phyloP scores from a whole-genome alignment of 2,113 vertebrate species.

The Tretioscincus oriximinensis region DNA sequence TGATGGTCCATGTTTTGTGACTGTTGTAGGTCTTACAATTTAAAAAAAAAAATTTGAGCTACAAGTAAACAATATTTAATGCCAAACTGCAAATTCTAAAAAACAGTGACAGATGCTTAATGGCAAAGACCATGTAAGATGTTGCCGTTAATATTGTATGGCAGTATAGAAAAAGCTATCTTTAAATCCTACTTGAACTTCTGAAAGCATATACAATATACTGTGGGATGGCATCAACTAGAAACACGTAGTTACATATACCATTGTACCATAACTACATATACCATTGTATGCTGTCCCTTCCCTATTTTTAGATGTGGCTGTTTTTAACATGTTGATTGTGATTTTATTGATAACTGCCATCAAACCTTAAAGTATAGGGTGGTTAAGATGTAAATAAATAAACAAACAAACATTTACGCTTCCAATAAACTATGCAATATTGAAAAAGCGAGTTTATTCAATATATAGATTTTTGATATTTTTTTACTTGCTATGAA shows the following conservation, averaged over 20 bases:
- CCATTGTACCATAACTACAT: too few species aligned
- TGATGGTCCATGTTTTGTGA: not conserved
- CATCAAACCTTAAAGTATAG: too few species aligned
- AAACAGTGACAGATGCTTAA: conserved; percentile 57
- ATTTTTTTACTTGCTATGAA: not conserved
- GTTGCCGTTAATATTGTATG: conserved; percentile 52
- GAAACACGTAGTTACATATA: conserved; percentile 26
- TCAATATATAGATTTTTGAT: not conserved
- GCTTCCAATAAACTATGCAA: not conserved
- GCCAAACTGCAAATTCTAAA: conserved; percentile 41
- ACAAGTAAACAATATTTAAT: conserved; percentile 6
- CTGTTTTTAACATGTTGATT: too few species aligned
- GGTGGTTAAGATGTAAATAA: too few species aligned
- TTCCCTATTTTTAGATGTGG: too few species aligned
- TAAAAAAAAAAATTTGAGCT: conserved; percentile 29
- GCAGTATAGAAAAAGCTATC: conserved; percentile 41
- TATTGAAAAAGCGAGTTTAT: not conserved
- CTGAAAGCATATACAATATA: not conserved
- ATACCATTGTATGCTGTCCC: too few species aligned
- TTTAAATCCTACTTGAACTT: conserved; percentile 37
- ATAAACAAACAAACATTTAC: too few species aligned
- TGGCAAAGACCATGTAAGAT: conserved; percentile 49
- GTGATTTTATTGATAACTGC: too few species aligned
- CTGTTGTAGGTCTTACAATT: not conserved
- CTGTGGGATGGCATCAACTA: conserved; percentile 23